phyloP scores from a whole-genome alignment of 2,888 invertebrate species.

The Saturnia pavonia region DNA sequence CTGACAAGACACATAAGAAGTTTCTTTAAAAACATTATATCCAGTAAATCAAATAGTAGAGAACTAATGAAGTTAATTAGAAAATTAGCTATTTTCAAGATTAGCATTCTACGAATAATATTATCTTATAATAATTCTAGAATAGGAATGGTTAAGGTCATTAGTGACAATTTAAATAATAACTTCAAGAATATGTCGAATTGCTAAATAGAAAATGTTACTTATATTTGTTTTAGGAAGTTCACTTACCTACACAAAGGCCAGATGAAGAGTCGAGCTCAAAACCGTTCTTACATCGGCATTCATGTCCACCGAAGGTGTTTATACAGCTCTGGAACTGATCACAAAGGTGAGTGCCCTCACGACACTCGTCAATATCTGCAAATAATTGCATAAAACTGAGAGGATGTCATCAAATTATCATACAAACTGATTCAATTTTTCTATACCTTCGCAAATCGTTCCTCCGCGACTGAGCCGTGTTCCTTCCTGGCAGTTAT shows the following conservation, averaged over 20 bases:
- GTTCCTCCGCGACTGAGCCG: conserved; percentile 71
- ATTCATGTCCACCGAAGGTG: conserved; percentile 75
- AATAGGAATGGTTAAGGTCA: too few species aligned
- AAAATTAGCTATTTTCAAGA: too few species aligned
- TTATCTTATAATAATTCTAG: too few species aligned
- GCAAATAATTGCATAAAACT: conserved; percentile 23
- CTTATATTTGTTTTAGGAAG: background rate
- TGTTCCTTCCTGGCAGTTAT: conserved; percentile 84
- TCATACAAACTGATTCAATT: conserved; percentile 2
- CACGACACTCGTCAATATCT: conserved; percentile 94
- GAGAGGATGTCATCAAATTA: background rate
- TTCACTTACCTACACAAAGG: conserved; percentile 65
- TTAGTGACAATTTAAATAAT: too few species aligned
- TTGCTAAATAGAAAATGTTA: background rate
- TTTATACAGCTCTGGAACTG: conserved; percentile 78
- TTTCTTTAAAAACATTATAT: background rate
- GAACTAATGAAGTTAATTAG: too few species aligned
- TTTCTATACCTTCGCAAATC: conserved; percentile 82
- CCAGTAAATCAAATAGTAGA: background rate
- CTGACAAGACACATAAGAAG: conserved; percentile 51
- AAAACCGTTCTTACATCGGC: conserved; percentile 75
- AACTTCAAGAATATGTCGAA: too few species aligned
- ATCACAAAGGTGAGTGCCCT: conserved; percentile 73
- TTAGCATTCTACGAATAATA: too few species aligned
- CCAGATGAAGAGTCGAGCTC: conserved; percentile 63